Evolutionary conservation across 1,140 invertebrate species (phyloP).

Genomic region (Solenopsis fugax): DNA sequence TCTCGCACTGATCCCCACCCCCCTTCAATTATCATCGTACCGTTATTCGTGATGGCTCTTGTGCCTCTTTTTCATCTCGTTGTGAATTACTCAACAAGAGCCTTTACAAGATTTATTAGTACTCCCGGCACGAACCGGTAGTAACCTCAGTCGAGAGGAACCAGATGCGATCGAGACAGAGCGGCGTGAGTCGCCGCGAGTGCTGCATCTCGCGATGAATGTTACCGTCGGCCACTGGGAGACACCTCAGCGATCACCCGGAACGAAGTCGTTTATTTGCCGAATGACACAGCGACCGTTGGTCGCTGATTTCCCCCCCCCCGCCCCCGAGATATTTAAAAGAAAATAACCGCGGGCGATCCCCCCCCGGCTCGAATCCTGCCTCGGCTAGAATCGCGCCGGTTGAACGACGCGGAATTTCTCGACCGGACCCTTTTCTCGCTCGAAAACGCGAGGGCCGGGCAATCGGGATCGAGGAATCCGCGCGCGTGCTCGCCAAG

Average conservation of each 20-base stretch:
- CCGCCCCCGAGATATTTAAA: conserved; percentile 41
- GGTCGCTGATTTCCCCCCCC: neutral
- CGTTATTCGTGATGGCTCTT: conserved; percentile 38
- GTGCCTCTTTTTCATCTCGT: conserved; percentile 7
- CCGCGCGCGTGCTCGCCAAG: conserved; percentile 23
- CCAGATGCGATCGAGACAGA: conserved; percentile 73
- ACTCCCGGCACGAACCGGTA: conserved; percentile 64
- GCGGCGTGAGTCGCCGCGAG: conserved; percentile 73
- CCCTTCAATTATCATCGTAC: conserved; percentile 11
- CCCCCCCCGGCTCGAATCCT: neutral
- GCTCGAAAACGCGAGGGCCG: conserved; percentile 15
- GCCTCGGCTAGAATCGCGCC: neutral
- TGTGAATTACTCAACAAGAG: conserved; percentile 54
- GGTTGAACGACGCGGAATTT: conserved; percentile 16
- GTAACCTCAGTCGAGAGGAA: conserved; percentile 69
- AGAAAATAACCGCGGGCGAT: conserved; percentile 68
- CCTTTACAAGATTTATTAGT: conserved; percentile 46
- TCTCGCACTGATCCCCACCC: neutral
- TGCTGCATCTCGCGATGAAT: conserved; percentile 74
- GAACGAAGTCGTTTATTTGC: conserved; percentile 81
- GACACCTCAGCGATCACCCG: conserved; percentile 79
- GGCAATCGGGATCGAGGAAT: conserved; percentile 42
- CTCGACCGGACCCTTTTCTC: conserved; percentile 8
- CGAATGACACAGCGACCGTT: conserved; percentile 67
- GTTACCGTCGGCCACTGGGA: conserved; percentile 76